A percentile compares a stretch with the other conserved stretches of the same genome.
phyloP scores from a whole-genome alignment of 1,140 invertebrate species.

The Steinernema khuongi region DNA sequence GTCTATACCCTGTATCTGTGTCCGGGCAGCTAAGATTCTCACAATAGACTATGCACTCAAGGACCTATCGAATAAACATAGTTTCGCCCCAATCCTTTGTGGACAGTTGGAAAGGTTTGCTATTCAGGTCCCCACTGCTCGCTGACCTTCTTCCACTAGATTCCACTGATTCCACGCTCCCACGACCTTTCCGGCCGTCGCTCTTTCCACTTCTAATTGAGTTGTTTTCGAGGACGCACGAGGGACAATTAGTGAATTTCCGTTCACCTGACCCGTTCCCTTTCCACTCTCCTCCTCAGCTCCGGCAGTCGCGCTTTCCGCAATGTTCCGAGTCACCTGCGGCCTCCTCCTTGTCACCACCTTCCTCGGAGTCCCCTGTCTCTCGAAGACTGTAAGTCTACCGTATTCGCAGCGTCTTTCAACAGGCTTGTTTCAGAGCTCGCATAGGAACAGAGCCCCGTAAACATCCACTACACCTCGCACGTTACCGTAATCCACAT shows the following conservation, averaged over 20 bases:
- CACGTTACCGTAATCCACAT: conserved; percentile 5
- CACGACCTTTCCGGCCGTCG: background rate
- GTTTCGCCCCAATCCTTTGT: too few relatives aligned
- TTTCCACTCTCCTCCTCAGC: background rate
- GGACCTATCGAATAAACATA: too few relatives aligned
- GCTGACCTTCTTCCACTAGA: background rate
- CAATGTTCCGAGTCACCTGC: background rate
- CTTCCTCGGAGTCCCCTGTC: background rate
- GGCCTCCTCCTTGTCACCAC: background rate
- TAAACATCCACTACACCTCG: background rate
- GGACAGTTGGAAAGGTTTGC: too few relatives aligned
- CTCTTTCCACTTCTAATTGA: conserved; percentile 2
- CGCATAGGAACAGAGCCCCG: background rate
- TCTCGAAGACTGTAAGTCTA: background rate
- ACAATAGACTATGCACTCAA: too few relatives aligned
- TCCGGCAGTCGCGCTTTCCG: background rate
- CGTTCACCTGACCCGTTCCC: background rate
- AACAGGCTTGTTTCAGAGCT: background rate
- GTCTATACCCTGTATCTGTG: too few relatives aligned
- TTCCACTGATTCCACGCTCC: background rate
- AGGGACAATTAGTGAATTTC: background rate
- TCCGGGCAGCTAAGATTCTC: too few relatives aligned
- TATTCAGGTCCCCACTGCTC: too few relatives aligned
- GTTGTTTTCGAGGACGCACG: background rate
- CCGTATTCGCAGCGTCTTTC: background rate